Conservation (phyloP, 2,797 vertebrate species). For the Anolis apletophallus region DNA sequence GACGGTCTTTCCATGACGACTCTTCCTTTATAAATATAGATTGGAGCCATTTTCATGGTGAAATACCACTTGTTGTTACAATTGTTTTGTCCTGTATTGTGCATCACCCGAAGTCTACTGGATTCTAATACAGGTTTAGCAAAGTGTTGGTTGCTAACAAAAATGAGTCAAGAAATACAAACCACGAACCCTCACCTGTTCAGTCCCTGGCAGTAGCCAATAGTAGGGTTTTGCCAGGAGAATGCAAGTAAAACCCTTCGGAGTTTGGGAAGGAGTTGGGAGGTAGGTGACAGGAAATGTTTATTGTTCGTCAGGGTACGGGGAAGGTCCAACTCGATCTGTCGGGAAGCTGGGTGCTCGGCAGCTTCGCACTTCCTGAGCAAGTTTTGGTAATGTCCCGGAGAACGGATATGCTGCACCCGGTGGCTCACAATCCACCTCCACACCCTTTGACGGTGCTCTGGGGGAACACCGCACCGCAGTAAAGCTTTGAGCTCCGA, state of each 20-base stretch:
- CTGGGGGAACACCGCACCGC: constrained; percentile 84
- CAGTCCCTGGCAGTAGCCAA: constrained; percentile 93
- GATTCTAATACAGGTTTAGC: background rate
- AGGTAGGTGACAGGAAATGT: constrained; percentile 88
- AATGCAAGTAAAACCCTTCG: constrained; percentile 90
- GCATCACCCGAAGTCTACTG: background rate
- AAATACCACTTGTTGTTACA: background rate
- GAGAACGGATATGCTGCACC: constrained; percentile 73
- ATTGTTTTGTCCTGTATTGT: background rate
- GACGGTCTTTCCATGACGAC: too few relatives aligned
- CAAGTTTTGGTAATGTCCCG: constrained; percentile 83
- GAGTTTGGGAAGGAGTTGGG: constrained; percentile 86
- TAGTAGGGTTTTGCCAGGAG: constrained; percentile 91
- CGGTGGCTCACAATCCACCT: constrained; percentile 82
- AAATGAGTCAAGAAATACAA: background rate
- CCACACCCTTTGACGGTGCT: constrained; percentile 88
- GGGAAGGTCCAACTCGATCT: constrained; percentile 94
- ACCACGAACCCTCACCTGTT: constrained; percentile 83
- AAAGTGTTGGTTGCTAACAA: background rate
- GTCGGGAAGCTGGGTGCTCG: constrained; percentile 85
- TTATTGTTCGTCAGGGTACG: constrained; percentile 92
- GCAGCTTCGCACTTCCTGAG: constrained; percentile 80
- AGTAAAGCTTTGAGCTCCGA: constrained; percentile 87
- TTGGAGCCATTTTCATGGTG: background rate
- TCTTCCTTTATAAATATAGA: too few relatives aligned